Conservation (phyloP, 2,113 vertebrate species). For the Aramus guarauna region DNA sequence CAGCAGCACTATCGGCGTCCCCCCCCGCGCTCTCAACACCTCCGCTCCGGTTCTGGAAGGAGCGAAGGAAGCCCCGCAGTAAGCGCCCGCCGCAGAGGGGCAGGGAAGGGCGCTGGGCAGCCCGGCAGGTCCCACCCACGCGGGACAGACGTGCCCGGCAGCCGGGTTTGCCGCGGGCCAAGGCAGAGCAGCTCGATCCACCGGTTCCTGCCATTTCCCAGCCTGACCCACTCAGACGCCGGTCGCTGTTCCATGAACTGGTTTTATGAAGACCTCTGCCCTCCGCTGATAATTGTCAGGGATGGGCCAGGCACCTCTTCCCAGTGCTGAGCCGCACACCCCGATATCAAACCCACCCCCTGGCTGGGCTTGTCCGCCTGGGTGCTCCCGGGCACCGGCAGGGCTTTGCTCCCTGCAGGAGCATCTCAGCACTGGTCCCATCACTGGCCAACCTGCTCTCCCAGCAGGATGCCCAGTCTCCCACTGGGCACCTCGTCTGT, state of each 20-base stretch:
- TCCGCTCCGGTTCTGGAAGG: not conserved
- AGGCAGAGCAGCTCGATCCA: not conserved
- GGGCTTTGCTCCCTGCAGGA: not conserved
- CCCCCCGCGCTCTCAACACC: not conserved
- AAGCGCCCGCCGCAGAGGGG: rapidly evolving
- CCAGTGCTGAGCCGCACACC: not conserved
- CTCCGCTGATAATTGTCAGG: not conserved
- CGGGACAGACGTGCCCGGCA: not conserved
- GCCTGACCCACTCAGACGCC: not conserved
- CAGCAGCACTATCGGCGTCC: rapidly evolving
- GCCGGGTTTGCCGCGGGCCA: rapidly evolving
- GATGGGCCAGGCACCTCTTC: not conserved
- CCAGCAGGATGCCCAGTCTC: not conserved
- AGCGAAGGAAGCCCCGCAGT: rapidly evolving
- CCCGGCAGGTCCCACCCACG: not conserved
- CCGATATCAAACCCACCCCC: not conserved
- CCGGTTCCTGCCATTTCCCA: not conserved
- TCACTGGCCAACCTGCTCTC: not conserved
- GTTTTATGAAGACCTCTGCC: not conserved
- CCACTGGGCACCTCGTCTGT: not conserved
- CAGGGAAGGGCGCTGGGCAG: not conserved
- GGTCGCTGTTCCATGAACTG: not conserved
- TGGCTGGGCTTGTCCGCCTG: not conserved
- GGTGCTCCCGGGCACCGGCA: not conserved
- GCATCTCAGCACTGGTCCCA: not conserved